Evolutionary conservation across 2,888 invertebrate species (phyloP).

Genomic region (Melikaiella ostensackeni): DNA sequence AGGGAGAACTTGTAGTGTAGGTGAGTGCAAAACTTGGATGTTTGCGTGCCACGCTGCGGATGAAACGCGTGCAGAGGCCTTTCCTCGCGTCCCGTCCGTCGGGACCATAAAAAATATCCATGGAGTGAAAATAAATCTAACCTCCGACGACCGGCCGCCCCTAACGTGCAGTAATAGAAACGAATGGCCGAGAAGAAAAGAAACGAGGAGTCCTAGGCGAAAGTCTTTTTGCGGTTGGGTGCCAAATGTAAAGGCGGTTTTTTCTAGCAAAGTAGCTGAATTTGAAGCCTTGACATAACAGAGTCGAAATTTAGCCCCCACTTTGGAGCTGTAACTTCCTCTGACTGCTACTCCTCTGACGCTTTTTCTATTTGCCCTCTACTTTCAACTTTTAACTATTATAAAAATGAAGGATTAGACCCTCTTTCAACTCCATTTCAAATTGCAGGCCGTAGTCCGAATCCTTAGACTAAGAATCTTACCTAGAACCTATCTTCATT

Average conservation of each 20-base stretch:
- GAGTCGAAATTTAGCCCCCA: no score
- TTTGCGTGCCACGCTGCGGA: slow-evolving; percentile 49
- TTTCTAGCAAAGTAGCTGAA: neutral
- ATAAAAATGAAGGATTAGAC: no score
- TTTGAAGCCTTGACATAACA: no score
- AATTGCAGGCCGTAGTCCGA: no score
- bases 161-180: slow-evolving; percentile 66
- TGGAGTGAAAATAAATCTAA: slow-evolving; percentile 77
- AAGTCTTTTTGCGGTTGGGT: neutral
- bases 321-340: no score
- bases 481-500: no score
- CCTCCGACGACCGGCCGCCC: slow-evolving; percentile 58
- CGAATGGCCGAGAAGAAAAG: slow-evolving; percentile 60
- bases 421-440: no score
- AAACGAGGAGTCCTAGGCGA: slow-evolving; percentile 31
- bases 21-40: slow-evolving; percentile 22
- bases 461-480: no score
- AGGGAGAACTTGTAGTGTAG: slow-evolving; percentile 46
- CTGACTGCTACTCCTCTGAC: no score
- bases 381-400: no score
- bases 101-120: slow-evolving; percentile 73
- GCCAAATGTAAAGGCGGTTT: neutral
- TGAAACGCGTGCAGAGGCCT: slow-evolving; percentile 58
- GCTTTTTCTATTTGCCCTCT: no score
- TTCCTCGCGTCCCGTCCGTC: slow-evolving; percentile 54